Evolutionary conservation across 2,888 invertebrate species (phyloP).

Genomic region (Tubulanus polymorphus): DNA sequence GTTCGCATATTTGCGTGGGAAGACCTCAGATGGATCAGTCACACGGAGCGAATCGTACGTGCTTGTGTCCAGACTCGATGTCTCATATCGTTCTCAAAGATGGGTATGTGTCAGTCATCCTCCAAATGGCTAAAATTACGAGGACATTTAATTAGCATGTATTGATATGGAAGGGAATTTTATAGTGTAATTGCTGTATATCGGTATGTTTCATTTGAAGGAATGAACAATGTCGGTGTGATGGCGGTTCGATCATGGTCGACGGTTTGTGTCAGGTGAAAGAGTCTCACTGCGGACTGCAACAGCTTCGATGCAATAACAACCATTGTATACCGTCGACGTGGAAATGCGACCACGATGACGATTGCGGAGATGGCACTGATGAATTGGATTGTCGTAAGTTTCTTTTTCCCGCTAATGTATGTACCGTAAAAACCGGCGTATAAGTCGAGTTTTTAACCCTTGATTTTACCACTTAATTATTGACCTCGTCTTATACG

Average conservation of each 20-base stretch:
- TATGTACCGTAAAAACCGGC: too few species aligned
- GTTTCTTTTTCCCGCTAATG: not conserved
- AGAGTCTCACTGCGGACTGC: not conserved
- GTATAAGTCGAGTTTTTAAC: too few species aligned
- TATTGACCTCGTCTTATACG: too few species aligned
- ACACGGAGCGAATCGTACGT: not conserved
- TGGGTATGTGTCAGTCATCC: too few species aligned
- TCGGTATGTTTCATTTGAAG: too few species aligned
- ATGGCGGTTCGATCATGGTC: not conserved
- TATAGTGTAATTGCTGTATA: too few species aligned
- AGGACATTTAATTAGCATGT: too few species aligned
- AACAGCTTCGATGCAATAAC: constrained; percentile 6
- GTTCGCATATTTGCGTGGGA: not conserved
- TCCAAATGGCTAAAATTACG: too few species aligned
- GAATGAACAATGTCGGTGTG: not conserved
- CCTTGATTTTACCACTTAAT: too few species aligned
- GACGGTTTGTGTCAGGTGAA: not conserved
- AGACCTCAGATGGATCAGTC: not conserved
- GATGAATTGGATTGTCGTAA: constrained; percentile 4
- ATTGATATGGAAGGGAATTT: too few species aligned
- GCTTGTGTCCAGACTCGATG: not conserved
- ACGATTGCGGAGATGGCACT: constrained; percentile 5
- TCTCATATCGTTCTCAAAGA: not conserved
- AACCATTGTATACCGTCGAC: constrained; percentile 6
- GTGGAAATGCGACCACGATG: constrained; percentile 10